Evolutionary conservation across 2,888 invertebrate species (phyloP).

Genomic region (Teleiodes luculella): DNA sequence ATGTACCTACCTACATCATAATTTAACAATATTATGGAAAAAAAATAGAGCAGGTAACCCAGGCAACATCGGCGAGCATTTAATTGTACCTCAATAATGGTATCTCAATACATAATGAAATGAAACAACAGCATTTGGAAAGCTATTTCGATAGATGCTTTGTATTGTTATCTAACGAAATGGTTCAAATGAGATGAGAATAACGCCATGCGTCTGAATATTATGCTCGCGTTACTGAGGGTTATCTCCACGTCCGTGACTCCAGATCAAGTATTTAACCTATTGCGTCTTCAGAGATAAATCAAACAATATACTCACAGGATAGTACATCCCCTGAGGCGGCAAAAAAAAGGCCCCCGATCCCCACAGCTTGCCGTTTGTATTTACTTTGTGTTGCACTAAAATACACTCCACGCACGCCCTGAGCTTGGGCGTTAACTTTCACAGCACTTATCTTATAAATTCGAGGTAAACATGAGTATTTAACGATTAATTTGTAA

Average conservation of each 20-base stretch:
- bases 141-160: neutral
- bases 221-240: conserved; percentile 32
- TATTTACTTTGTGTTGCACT: conserved; percentile 80
- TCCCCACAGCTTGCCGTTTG: conserved; percentile 97
- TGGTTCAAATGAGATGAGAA: conserved; percentile 5
- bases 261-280: conserved; percentile 23
- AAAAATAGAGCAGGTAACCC: conserved; percentile 27
- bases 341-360: conserved; percentile 97
- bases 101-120: neutral
- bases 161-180: conserved; percentile 13
- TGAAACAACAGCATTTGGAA: neutral
- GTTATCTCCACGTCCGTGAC: conserved; percentile 25
- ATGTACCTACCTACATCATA: neutral
- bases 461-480: conserved; percentile 74
- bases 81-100: too few species aligned
- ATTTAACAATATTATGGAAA: too few species aligned
- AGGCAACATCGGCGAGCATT: conserved; percentile 28
- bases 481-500: conserved; percentile 52
- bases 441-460: conserved; percentile 73
- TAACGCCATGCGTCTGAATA: conserved; percentile 51
- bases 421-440: conserved; percentile 61
- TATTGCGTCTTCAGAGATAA: conserved; percentile 22
- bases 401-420: conserved; percentile 76
- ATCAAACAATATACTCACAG: conserved; percentile 84
- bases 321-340: conserved; percentile 98